A percentile compares a stretch with the other conserved stretches of the same genome.
These are phyloP conservation scores for Andrena minutula DNA, from an alignment of 2,888 invertebrate genomes.

Conservation along the genomic window DNA sequence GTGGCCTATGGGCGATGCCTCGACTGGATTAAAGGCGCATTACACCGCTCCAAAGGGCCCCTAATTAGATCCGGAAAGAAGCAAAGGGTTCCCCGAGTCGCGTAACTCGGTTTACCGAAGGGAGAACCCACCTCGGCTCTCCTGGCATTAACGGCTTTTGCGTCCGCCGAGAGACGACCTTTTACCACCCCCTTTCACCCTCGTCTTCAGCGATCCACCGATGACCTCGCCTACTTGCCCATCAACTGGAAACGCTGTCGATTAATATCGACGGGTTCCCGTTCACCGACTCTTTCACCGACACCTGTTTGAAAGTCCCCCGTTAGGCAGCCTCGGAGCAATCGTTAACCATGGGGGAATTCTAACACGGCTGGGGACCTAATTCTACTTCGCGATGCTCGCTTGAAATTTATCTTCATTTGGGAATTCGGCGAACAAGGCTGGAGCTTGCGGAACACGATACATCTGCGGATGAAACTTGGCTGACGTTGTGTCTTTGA, in stretches of 20 bases:
- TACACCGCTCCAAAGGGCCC: constrained; percentile 81
- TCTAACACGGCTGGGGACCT: not conserved
- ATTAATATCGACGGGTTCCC: constrained; percentile 50
- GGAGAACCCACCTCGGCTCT: constrained; percentile 72
- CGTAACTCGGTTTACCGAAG: constrained; percentile 82
- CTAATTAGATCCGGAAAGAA: constrained; percentile 84
- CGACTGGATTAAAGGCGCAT: constrained; percentile 82
- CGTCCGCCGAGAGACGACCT: constrained; percentile 79
- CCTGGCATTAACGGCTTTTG: constrained; percentile 80
- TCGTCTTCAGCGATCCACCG: constrained; percentile 33
- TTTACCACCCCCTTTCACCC: constrained; percentile 67
- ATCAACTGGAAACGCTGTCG: constrained; percentile 47
- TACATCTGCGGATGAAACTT: no score
- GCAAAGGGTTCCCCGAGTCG: constrained; percentile 83
- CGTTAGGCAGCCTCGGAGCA: not conserved
- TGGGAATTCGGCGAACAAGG: no score
- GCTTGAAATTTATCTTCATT: no score
- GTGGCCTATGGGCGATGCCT: constrained; percentile 71
- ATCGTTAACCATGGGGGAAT: not conserved
- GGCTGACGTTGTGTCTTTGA: no score
- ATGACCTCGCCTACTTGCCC: constrained; percentile 29
- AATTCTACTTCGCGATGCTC: not conserved
- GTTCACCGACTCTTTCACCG: constrained; percentile 32
- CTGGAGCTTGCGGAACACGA: no score
- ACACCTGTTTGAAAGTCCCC: constrained; percentile 16